Base-by-base conservation (phyloP, 1,140 invertebrate species). In the Drosophila truncata region DNA sequence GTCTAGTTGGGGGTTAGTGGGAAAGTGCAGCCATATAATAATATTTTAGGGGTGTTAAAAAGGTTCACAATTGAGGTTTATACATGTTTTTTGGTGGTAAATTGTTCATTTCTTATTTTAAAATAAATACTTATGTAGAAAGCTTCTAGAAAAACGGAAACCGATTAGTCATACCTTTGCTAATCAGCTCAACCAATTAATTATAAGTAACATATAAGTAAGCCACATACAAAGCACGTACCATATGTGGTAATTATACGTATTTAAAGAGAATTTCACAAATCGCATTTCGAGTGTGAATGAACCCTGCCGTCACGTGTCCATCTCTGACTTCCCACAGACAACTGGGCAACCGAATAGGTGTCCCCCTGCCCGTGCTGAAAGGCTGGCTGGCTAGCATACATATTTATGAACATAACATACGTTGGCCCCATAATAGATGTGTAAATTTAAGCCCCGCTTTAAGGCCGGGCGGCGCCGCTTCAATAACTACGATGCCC, bases 401-500 rank as follows among this genome's bases (percentile, higher is more conserved):
- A 50, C 75, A 78, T 67, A 70, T 52, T 80, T 74, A 66, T 69
- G 31, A 67, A 75, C 80, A 78, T 49, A 64, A 75, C 80, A 78
- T 54, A 64, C 75, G 66, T 31, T 71, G 65, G 61, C 46, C 66
- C 61, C 66, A 72, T 73, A 62, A 63, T 76, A 63, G 61, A 74
- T 81, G 85, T 78, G 77, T 86, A 87, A 87, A 87, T 86, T 86
- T 79, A 78, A 79, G 67, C 62, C 65, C 57, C 61, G 60, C 69
- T 86, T 87, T 80, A 65, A 87, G 84, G 83, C 82, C 80, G 66
- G 31, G 31, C 52, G 52, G 69, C 85, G 87, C 80, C 84, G 80
- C 84, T 87, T 84, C 80, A 87, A 87, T 81, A 87, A 84, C 84
- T 77, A 60, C 47, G 62, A 71, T 72, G 72, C 84, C 84, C 77